Percentiles rank a stretch among this genome's conserved stretches.
These are phyloP conservation scores for Phoronis australis DNA, from an alignment of 2,888 invertebrate genomes.

Conservation along the genomic window DNA sequence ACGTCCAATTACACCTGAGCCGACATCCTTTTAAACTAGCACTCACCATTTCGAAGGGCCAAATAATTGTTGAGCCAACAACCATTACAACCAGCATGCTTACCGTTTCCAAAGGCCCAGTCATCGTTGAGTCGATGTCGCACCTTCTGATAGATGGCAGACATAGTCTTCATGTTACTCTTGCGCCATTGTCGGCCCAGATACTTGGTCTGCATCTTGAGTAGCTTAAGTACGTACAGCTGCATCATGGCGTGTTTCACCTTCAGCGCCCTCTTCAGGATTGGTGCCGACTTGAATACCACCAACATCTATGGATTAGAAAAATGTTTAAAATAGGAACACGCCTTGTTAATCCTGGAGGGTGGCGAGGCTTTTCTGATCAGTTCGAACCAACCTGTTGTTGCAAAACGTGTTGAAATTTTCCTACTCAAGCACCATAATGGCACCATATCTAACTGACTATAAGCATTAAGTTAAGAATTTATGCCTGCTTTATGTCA, in stretches of 20 bases:
- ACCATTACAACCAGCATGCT: conserved; percentile 13
- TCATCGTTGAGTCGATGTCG: conserved; percentile 95
- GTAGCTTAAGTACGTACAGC: conserved; percentile 89
- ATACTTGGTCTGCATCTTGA: conserved; percentile 99
- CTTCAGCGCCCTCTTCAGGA: conserved; percentile 90
- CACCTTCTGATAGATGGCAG: conserved; percentile 93
- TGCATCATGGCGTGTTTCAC: conserved; percentile 85
- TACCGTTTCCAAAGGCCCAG: conserved; percentile 98
- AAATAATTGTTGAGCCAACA: neutral
- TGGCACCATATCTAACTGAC: too few species aligned
- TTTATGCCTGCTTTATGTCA: too few species aligned
- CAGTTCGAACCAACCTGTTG: too few species aligned
- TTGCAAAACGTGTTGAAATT: too few species aligned
- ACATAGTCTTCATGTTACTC: conserved; percentile 99
- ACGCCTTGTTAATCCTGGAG: too few species aligned
- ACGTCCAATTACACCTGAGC: too few species aligned
- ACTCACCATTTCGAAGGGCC: too few species aligned
- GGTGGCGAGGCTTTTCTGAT: too few species aligned
- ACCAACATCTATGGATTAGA: conserved; percentile 98
- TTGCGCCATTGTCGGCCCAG: conserved; percentile 98
- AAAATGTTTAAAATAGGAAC: too few species aligned
- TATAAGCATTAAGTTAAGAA: too few species aligned
- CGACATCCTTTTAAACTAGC: too few species aligned
- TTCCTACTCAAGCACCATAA: too few species aligned
- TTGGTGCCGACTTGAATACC: conserved; percentile 98